Base-by-base conservation (phyloP, 2,888 invertebrate genomes). In the Lumbricus terrestris region DNA sequence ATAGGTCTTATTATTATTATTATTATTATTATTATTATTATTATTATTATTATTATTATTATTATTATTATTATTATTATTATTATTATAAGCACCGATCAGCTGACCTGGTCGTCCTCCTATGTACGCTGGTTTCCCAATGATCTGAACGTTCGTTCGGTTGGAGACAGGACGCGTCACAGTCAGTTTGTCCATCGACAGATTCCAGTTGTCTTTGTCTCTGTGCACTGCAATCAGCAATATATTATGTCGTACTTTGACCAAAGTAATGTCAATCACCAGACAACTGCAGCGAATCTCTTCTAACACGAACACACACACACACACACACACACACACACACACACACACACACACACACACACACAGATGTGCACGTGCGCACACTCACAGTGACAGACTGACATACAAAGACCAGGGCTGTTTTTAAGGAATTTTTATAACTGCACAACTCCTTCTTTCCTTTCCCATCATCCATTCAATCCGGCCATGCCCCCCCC, bases 61-160 rank as follows among this genome's bases (percentile, higher is more conserved):
- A n/a, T n/a, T n/a, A n/a, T n/a, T n/a, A n/a, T n/a, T n/a, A n/a
- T n/a, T n/a, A n/a, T n/a, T n/a, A n/a, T n/a, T n/a, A n/a, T n/a
- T n/a, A 40, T 40, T 11, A 11, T 11, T 40, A 40, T 40, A 40
- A 11, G 15, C 15, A 40, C 40, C 15, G 40, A 35, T 85, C 1
- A 1, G 29, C 88, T 37, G n/a, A 92, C 91, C 89, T 47, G 91
- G 92, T 89, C 91, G 89, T 37, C 92, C 92, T 88, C 92, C 92
- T 11, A 91, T 90, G 89, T 90, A 92, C 38, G 90, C 92, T 20
- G 91, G 92, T 38, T 91, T 88, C 38, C 90, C 90, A 23, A 88
- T 37, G 8, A 92, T 89, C n/a, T 82, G 35, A 34, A 91, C 92
- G 47, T 91, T 90, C 29, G 90, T 91, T 23, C n/a, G 82, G 23